Evolutionary conservation across 2,888 invertebrate genomes (phyloP), one percentile per base, ranked within the genome.

Genomic region (Congeria kusceri): DNA sequence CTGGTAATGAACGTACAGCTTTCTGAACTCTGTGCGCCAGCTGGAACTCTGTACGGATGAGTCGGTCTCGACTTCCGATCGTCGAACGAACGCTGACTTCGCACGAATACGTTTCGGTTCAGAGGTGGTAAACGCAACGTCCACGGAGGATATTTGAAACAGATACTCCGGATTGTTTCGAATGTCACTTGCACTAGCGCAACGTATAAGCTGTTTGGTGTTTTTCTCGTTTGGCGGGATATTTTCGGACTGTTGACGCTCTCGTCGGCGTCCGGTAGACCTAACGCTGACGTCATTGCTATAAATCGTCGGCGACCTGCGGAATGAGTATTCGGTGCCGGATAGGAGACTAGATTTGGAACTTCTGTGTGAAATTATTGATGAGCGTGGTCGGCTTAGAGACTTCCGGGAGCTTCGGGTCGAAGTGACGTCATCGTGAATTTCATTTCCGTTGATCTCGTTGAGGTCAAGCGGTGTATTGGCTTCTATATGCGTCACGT

Each of bases 131-230:
- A n/a, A 63, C 23, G 73, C 59, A 0, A 64, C 65, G 0, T 75
- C 77, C 39, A 80, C 39, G 11, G 80, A 80, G 1, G 83, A 69
- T 18, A 81, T 58, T 28, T 82, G 67, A n/a, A 90, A 85, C 23
- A 92, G 80, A 74, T 90, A 89, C 62, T 90, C 90, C 5, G 89
- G 88, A n/a, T 86, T 88, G 74, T 92, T 92, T 23, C 91, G 80
- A 56, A 91, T 85, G 69, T 92, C 91, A 28, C 69, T 78, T 18
- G 73, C 62, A 72, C 88, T 87, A 13, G 88, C 90, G 73, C 87
- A 88, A 27, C 82, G 78, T 29, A 90, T 88, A 9, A 90, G 62
- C n/a, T 83, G 79, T 46, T 84, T 86, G 9, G 76, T 65, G 62
- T 88, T 83, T 61, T 80, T 86, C 68, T 87, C 86, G 47, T 87